A percentile compares a stretch with the other conserved stretches of the same genome.
Conservation (phyloP, 1,140 invertebrate species). For the Antheraea mylitta region DNA sequence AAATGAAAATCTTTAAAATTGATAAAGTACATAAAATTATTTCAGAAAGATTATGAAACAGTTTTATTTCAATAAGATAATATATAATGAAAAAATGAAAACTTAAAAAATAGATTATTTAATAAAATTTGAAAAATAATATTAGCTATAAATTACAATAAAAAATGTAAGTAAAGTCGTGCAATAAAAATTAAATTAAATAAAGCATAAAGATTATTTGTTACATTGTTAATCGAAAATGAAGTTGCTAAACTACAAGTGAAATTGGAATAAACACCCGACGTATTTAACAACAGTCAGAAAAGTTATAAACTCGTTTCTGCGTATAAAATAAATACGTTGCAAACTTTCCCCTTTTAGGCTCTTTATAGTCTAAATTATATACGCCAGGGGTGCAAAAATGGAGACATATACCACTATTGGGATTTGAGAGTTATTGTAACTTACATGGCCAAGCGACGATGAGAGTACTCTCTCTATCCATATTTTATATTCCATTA, state of each 20-base stretch:
- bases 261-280: slow-evolving; percentile 16
- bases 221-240: not conserved
- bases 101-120: too few relatives aligned
- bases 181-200: not conserved
- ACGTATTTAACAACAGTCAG: slow-evolving; percentile 28
- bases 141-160: not conserved
- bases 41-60: too few relatives aligned
- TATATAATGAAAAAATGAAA: too few relatives aligned
- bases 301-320: slow-evolving; percentile 48
- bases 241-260: not conserved
- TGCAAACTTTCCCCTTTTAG: slow-evolving; percentile 61
- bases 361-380: slow-evolving; percentile 73
- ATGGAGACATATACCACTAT: slow-evolving; percentile 69
- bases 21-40: too few relatives aligned
- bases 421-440: slow-evolving; percentile 61
- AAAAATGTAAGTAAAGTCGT: not conserved
- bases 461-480: slow-evolving; percentile 35
- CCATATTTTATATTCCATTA: slow-evolving; percentile 64
- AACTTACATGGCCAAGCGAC: slow-evolving; percentile 43
- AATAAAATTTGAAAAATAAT: too few relatives aligned
- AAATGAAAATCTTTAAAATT: too few relatives aligned
- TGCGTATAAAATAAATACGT: slow-evolving; percentile 66
- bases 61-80: too few relatives aligned
- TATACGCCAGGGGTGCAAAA: slow-evolving; percentile 60
- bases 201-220: not conserved